Conservation (phyloP, 2,888 invertebrate genomes). For the Luperina testacea region DNA sequence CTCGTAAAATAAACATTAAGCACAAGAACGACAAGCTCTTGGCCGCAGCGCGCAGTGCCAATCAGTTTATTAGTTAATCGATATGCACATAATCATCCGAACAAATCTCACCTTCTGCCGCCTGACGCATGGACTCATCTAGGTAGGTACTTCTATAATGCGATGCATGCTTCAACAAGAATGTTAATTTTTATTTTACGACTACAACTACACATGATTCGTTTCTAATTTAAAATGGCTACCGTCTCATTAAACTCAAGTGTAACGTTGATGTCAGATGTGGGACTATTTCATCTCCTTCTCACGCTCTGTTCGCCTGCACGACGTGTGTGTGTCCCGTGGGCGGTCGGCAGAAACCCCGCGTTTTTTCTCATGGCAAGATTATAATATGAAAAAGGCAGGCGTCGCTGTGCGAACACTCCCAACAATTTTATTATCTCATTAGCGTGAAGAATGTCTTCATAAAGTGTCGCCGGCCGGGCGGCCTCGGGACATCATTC, state of each 20-base stretch:
- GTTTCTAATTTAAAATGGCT: constrained; percentile 62
- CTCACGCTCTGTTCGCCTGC: constrained; percentile 50
- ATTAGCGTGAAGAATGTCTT: constrained; percentile 87
- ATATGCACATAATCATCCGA: constrained; percentile 2
- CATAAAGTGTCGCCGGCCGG: constrained; percentile 84
- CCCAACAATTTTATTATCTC: constrained; percentile 84
- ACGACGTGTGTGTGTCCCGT: constrained; percentile 46
- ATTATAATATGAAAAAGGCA: constrained; percentile 67
- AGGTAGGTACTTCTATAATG: constrained; percentile 21
- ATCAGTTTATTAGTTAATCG: constrained; percentile 10
- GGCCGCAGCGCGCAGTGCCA: background rate
- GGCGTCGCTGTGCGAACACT: constrained; percentile 71
- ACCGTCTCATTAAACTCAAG: constrained; percentile 59
- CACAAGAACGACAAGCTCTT: too few relatives aligned
- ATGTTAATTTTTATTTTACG: constrained; percentile 57
- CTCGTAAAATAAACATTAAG: background rate
- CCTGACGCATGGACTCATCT: background rate
- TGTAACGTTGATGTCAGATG: constrained; percentile 50
- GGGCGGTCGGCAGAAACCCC: constrained; percentile 65
- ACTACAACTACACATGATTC: constrained; percentile 59
- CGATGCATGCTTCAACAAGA: constrained; percentile 30
- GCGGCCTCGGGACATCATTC: constrained; percentile 83
- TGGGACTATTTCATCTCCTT: constrained; percentile 38
- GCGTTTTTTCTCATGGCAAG: constrained; percentile 66
- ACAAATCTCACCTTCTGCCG: background rate